Evolutionary conservation across 2,888 invertebrate genomes (phyloP).

Genomic region (Andrena marginata): DNA sequence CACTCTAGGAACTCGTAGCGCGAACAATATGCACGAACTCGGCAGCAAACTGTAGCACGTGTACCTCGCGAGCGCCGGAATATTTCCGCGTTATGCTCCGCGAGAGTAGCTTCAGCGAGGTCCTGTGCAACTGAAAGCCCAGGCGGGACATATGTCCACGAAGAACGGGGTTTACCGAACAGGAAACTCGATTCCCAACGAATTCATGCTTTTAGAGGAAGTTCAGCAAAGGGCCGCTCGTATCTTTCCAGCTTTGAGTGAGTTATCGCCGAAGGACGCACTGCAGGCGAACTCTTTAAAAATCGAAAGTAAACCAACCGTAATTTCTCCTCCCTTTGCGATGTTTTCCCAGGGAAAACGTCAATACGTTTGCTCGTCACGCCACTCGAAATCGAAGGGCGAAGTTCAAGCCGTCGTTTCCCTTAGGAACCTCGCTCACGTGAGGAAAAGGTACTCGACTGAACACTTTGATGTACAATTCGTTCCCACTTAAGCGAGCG

Average conservation of each 20-base stretch:
- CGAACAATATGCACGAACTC: constrained; percentile 33
- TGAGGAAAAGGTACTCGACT: background rate
- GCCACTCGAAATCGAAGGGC: constrained; percentile 32
- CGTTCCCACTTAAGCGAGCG: constrained; percentile 3
- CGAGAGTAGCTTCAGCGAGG: constrained; percentile 21
- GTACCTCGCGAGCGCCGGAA: background rate
- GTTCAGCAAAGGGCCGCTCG: constrained; percentile 1
- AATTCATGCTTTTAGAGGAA: constrained; percentile 1
- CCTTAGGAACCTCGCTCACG: background rate
- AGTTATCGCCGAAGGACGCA: background rate
- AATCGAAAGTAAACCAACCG: background rate
- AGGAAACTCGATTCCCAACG: background rate
- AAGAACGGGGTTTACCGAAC: constrained; percentile 3
- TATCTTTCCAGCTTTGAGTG: background rate
- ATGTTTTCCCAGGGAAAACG: background rate
- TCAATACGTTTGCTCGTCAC: background rate
- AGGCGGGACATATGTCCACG: constrained; percentile 5
- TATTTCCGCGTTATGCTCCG: constrained; percentile 23
- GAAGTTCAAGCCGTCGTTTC: constrained; percentile 12
- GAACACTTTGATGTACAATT: constrained; percentile 3
- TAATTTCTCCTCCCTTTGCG: background rate
- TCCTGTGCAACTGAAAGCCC: constrained; percentile 8
- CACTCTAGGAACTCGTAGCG: constrained; percentile 33
- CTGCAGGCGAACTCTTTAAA: background rate
- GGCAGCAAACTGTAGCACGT: constrained; percentile 14